Percentiles rank a stretch among this genome's conserved stretches.
Conservation (phyloP, 1,140 invertebrate genomes). For the Leptopilina clavipes region DNA sequence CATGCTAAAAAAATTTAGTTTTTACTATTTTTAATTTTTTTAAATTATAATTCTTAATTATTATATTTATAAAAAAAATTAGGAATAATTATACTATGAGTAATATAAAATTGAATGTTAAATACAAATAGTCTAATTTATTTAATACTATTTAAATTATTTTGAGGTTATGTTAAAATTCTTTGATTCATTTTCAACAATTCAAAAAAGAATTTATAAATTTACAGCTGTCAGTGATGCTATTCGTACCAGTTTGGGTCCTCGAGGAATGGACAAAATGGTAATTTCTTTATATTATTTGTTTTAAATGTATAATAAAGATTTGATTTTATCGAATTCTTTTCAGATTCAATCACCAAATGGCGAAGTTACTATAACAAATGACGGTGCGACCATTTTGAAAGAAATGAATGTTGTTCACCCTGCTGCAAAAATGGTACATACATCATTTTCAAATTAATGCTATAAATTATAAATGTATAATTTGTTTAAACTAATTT, state of each 20-base stretch:
- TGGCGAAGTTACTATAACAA: conserved; percentile 99
- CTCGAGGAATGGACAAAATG: conserved; percentile 99
- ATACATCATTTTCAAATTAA: conserved; percentile 38
- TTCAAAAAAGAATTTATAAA: neutral
- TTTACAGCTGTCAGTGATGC: conserved; percentile 96
- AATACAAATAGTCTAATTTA: too few relatives aligned
- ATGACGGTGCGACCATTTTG: conserved; percentile 99
- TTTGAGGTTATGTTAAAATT: too few relatives aligned
- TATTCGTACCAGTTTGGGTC: conserved; percentile 97
- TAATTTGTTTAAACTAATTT: conserved; percentile 10
- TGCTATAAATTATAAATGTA: conserved; percentile 6
- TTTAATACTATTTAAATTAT: too few relatives aligned
- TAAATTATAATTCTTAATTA: too few relatives aligned
- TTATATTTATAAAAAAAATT: too few relatives aligned
- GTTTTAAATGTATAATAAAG: neutral
- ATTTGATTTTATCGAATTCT: conserved; percentile 8
- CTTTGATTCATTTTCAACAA: neutral
- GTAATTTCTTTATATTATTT: conserved; percentile 76
- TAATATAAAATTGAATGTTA: too few relatives aligned
- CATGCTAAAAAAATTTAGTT: too few relatives aligned
- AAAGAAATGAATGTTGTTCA: conserved; percentile 99
- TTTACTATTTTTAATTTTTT: too few relatives aligned
- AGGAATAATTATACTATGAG: too few relatives aligned
- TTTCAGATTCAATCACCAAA: conserved; percentile 94
- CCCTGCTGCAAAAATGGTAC: conserved; percentile 99